Conservation (phyloP, 2,888 invertebrate species). For the Lamellibrachia satsuma region DNA sequence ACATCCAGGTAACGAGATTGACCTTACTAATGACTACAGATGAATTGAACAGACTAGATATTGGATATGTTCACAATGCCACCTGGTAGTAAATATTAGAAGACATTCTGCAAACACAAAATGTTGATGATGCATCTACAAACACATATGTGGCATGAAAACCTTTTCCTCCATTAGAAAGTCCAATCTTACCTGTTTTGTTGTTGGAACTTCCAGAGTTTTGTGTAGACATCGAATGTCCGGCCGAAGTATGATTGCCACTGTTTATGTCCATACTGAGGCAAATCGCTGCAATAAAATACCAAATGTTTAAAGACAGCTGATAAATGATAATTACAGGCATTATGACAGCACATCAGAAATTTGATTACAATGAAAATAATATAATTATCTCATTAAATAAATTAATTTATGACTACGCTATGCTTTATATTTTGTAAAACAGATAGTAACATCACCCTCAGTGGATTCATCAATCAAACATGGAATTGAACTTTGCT, state of each 20-base stretch:
- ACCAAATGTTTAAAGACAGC: conserved; percentile 13
- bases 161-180: neutral
- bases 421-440: neutral
- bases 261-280: conserved; percentile 95
- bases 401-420: neutral
- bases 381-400: neutral
- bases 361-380: neutral
- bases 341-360: neutral
- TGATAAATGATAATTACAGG: neutral
- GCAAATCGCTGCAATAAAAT: conserved; percentile 80
- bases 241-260: conserved; percentile 97
- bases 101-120: no score
- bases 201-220: conserved; percentile 97
- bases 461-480: neutral
- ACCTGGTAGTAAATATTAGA: no score
- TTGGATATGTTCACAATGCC: no score
- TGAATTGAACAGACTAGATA: no score
- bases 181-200: conserved; percentile 78
- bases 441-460: neutral
- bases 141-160: no score
- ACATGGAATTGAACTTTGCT: neutral
- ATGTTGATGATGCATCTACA: no score
- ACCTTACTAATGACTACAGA: no score
- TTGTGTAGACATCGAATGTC: conserved; percentile 96
- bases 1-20: no score